phyloP scores from a whole-genome alignment of 2,113 vertebrate genomes.

The Seriola aureovittata region DNA sequence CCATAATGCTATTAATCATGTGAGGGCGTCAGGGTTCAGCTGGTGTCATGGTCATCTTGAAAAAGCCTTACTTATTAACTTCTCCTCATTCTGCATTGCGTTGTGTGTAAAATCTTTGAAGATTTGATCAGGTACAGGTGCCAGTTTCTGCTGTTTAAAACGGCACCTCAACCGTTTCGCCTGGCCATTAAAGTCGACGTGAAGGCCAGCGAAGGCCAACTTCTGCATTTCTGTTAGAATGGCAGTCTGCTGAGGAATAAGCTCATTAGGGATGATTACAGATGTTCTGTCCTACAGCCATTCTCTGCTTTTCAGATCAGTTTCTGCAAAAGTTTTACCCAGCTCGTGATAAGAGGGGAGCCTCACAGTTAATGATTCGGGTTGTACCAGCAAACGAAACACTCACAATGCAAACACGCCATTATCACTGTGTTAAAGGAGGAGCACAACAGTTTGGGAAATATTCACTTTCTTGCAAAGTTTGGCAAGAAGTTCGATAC shows the following conservation, averaged over 20 bases:
- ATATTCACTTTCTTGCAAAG: neutral
- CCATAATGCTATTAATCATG: conserved; percentile 81
- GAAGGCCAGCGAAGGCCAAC: conserved; percentile 62
- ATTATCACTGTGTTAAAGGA: neutral
- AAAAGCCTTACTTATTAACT: conserved; percentile 82
- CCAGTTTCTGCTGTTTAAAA: conserved; percentile 78
- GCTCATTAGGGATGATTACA: conserved; percentile 83
- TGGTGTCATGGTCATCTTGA: conserved; percentile 81
- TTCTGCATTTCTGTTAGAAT: conserved; percentile 79
- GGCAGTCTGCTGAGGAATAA: conserved; percentile 68
- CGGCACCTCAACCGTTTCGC: conserved; percentile 73
- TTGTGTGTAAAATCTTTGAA: conserved; percentile 80
- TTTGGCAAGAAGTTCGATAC: neutral
- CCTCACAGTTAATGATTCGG: conserved; percentile 43
- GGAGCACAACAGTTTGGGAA: too few relatives aligned
- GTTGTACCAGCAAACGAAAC: conserved; percentile 15
- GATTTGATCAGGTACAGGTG: conserved; percentile 84
- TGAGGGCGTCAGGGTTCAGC: conserved; percentile 77
- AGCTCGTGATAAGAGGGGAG: conserved; percentile 22
- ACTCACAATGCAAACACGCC: neutral
- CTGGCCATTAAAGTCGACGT: conserved; percentile 74
- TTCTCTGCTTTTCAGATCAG: conserved; percentile 55
- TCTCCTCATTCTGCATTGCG: conserved; percentile 74
- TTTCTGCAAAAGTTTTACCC: conserved; percentile 71
- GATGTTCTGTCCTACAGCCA: conserved; percentile 71